Evolutionary conservation across 2,797 vertebrate genomes (phyloP).

Genomic region (Vespertilio murinus): DNA sequence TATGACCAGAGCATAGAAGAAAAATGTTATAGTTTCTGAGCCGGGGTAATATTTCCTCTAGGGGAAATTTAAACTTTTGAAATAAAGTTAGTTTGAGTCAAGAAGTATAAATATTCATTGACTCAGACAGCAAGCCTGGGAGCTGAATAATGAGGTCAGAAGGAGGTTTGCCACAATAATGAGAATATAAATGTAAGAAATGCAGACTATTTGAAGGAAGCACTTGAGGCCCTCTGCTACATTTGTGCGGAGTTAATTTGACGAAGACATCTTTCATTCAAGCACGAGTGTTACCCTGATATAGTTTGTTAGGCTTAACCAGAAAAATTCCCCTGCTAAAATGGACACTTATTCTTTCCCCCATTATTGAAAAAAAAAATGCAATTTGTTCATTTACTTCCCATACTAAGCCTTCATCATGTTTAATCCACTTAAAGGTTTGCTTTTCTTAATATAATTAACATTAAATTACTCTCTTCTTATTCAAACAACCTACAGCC

Average conservation of each 20-base stretch:
- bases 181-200: constrained; percentile 59
- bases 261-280: constrained; percentile 73
- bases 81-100: constrained; percentile 4
- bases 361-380: constrained; percentile 71
- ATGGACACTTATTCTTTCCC: constrained; percentile 43
- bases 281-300: constrained; percentile 69
- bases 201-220: constrained; percentile 28
- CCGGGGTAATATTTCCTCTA: not conserved
- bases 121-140: constrained; percentile 7
- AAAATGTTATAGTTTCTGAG: not conserved
- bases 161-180: constrained; percentile 45
- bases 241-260: constrained; percentile 69
- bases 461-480: not conserved
- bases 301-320: constrained; percentile 79
- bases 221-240: constrained; percentile 49
- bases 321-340: constrained; percentile 73
- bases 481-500: constrained; percentile 20
- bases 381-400: constrained; percentile 60
- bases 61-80: constrained; percentile 50
- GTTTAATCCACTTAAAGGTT: constrained; percentile 35
- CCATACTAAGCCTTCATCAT: not conserved
- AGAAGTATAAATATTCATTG: constrained; percentile 22
- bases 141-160: constrained; percentile 44
- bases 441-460: constrained; percentile 44
- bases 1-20: not conserved